Base-by-base conservation (phyloP, 1,140 invertebrate species). In the Bombus confusus region DNA sequence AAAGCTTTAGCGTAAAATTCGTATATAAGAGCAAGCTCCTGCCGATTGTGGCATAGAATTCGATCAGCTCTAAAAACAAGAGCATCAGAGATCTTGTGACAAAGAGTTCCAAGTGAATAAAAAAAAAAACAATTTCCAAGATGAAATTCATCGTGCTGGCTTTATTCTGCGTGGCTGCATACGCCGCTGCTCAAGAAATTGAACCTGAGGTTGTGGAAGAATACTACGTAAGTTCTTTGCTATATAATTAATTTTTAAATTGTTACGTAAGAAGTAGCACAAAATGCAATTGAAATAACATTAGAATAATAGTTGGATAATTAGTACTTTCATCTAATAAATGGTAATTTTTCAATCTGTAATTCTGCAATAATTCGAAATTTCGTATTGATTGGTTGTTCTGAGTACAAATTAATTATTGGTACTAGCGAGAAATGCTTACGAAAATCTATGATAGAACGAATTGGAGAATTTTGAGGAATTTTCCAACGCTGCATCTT, bases 141-240 rank as follows among this genome's bases (percentile, higher is more conserved):
- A 85, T 85, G 83, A 85, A 80, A 34, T 85, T 43, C 66, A 62
- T 80, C 76, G 39, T 25, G 28, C 25, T 85, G 2, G 76, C 31
- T 2, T 15, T 79, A 0, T 10, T 80, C 15, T 68, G 75, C 12
- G 47, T 64, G 15, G 37, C 71, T 8, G 82, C 82, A 9, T 43
- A 41, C 31, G 34, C n/a, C 0, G 22, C 74, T 47, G 81, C 73
- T 8, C 34, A 83, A 77, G 66, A 66, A 66, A 31, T 22, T 1
- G 43, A 77, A 31, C 28, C 1, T 8, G 83, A 72, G 3, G 28
- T 6, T 12, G 1, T n/a, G 1, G 6, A 2, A 22, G 43, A 83
- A 13, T 15, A 12, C 4, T 34, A 78, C 3, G 83, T 85, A 22
- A 85, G 83, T 80, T 59, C 2, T 66, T 47, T 0, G 22, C 34